A percentile compares a stretch with the other conserved stretches of the same genome.
Evolutionary conservation across 2,113 vertebrate species (phyloP).

Genomic region (Dasypus novemcinctus): DNA sequence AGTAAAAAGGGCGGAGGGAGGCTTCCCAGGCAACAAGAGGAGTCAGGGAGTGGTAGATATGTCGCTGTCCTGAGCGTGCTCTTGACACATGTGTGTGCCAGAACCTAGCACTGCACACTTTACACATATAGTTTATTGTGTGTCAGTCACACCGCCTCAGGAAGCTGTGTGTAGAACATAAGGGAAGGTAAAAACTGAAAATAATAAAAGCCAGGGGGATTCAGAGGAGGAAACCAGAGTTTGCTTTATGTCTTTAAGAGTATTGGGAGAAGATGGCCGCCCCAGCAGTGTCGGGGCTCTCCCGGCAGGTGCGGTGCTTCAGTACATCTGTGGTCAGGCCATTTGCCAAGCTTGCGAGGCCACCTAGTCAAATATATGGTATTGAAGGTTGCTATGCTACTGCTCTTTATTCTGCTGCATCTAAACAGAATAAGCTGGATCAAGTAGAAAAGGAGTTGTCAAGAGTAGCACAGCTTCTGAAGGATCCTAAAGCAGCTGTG

Average conservation of each 20-base stretch:
- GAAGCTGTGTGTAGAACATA: neutral
- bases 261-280: neutral
- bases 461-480: slow-evolving; percentile 61
- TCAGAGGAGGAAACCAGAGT: neutral
- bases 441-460: slow-evolving; percentile 92
- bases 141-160: neutral
- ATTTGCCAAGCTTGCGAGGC: slow-evolving; percentile 69
- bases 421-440: slow-evolving; percentile 94
- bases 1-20: no score
- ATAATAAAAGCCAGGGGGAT: neutral
- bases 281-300: fast-evolving
- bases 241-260: neutral
- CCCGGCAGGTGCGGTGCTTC: no score
- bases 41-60: neutral
- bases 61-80: neutral
- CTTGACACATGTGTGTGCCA: neutral
- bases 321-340: no score
- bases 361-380: slow-evolving; percentile 86
- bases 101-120: neutral
- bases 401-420: slow-evolving; percentile 91
- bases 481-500: no score
- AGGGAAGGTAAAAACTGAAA: neutral
- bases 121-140: neutral
- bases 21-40: neutral
- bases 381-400: slow-evolving; percentile 96